phyloP scores from a whole-genome alignment of 2,113 vertebrate genomes.

The Orthochromis indermauri region DNA sequence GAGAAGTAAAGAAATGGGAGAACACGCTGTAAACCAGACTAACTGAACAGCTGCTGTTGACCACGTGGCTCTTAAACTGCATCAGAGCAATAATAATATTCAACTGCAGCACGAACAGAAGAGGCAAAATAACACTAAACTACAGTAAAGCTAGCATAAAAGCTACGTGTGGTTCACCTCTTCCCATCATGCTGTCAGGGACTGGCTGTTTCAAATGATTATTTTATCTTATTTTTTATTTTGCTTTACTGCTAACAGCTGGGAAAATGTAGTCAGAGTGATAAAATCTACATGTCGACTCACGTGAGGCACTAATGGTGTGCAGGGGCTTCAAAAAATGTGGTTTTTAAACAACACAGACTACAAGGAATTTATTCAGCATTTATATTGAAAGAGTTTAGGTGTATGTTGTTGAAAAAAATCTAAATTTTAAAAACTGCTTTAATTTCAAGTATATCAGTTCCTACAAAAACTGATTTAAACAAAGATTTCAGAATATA shows the following conservation, averaged over 20 bases:
- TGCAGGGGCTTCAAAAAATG: accelerated
- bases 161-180: background rate
- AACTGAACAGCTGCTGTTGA: background rate
- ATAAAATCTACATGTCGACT: background rate
- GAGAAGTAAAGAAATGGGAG: background rate
- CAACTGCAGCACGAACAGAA: background rate
- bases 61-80: background rate
- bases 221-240: background rate
- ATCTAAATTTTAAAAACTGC: background rate
- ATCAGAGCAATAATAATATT: background rate
- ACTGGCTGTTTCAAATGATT: background rate
- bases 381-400: background rate
- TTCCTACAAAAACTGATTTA: background rate
- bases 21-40: background rate
- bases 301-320: background rate
- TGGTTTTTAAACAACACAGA: background rate
- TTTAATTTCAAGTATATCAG: background rate
- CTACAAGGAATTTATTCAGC: background rate
- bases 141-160: background rate
- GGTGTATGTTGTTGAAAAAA: too few relatives aligned
- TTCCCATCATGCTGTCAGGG: background rate
- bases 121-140: background rate
- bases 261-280: background rate
- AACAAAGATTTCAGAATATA: background rate
- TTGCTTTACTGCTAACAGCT: background rate